Base-by-base conservation (phyloP, 2,888 invertebrate genomes). In the Schizotus pectinicornis region DNA sequence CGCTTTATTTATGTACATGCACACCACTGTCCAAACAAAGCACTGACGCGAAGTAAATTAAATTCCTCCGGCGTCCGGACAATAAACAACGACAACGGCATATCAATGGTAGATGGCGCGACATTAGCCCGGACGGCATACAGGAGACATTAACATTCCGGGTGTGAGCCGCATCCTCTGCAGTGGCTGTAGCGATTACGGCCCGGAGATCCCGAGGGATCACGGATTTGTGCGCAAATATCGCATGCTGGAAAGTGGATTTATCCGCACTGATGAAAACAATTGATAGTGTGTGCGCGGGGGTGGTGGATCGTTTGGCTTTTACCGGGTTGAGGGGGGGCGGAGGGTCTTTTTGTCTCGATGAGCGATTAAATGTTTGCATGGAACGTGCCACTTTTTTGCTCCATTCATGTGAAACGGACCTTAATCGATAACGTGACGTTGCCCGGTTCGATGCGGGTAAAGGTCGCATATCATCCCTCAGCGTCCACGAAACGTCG, bases 221-320 rank as follows among this genome's bases (percentile, higher is more conserved):
- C 46, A 60, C 47, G 65, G 72, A 71, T 73, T 71, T 68, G n/a
- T n/a, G 62, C 64, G 67, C 67, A 72, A 73, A 73, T 70, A 70
- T 70, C 63, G 64, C 65, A 22, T 22, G 22, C 22, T 22, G 5
- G 22, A n/a, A n/a, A 22, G 33, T 56, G 70, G 69, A 72, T 73
- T 71, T 71, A 65, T 43, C n/a, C n/a, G n/a, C n/a, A 39, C 63
- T 65, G 67, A 63, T 68, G 65, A 67, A 22, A 71, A 74, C 73
- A 75, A 74, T 73, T 75, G 72, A 75, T 75, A 69, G 68, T 67
- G 69, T 71, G 68, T 67, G 65, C 53, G 68, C 67, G 69, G 71
- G 68, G 67, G 65, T 50, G 46, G 41, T 49, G 36, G 35, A 31
- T 31, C 30, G 30, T 37, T 14, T 35, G 9, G 13, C 14, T 46